Evolutionary conservation across 1,140 invertebrate species (phyloP).

Genomic region (Listronotus oregonensis): DNA sequence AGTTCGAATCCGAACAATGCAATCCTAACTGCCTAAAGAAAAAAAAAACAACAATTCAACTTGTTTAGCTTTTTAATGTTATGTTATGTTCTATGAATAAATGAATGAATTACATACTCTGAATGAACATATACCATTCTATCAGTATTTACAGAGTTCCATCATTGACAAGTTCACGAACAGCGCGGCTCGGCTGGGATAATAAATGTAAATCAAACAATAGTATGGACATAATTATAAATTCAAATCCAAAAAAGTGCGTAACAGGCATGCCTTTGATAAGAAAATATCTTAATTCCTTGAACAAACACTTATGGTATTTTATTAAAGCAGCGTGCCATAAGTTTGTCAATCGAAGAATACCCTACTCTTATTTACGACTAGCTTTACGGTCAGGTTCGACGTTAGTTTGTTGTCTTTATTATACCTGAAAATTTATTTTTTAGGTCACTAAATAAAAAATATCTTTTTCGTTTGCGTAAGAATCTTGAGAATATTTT

Average conservation of each 20-base stretch:
- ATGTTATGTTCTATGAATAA: conserved; percentile 24
- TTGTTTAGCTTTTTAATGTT: background rate
- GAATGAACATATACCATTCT: conserved; percentile 19
- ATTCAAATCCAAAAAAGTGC: conserved; percentile 27
- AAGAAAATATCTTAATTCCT: conserved; percentile 24
- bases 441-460: no score
- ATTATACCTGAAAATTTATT: no score
- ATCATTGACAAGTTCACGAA: conserved; percentile 20
- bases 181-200: background rate
- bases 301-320: conserved; percentile 16
- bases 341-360: conserved; percentile 2
- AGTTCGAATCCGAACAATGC: background rate
- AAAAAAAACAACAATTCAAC: conserved; percentile 10
- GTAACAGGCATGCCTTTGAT: conserved; percentile 18
- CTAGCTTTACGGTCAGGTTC: no score
- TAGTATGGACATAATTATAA: conserved; percentile 19
- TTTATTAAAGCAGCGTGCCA: conserved; percentile 14
- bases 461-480: no score
- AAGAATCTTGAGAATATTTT: no score
- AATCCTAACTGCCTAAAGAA: background rate
- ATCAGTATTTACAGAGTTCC: conserved; percentile 7
- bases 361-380: background rate
- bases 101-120: conserved; percentile 24
- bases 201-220: conserved; percentile 30
- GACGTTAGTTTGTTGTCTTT: no score